Base-by-base conservation (phyloP, 2,888 invertebrate species). In the Trimorus sp. region DNA sequence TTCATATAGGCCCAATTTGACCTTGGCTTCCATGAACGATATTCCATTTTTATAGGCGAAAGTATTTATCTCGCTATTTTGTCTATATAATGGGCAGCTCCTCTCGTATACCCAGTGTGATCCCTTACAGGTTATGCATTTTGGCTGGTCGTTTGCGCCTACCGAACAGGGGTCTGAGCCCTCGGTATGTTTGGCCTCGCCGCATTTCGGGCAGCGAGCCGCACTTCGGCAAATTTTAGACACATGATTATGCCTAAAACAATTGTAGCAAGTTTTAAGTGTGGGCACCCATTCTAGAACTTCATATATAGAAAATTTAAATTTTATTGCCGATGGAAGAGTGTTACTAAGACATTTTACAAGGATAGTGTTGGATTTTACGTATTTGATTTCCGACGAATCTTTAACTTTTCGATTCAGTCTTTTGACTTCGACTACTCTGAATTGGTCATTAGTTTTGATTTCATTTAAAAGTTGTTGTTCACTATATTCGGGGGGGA, bases 121-220 rank as follows among this genome's bases (percentile, higher is more conserved):
- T n/a, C n/a, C n/a, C n/a, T n/a, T n/a, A n/a, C n/a, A n/a, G n/a
- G 59, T 11, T 40, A 59, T 59, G 14, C 59, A 59, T 40, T 40
- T 40, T 9, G 40, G 59, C 5, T 3, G 11, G 7, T 6, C 12
- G 12, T 2, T 37, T 12, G 36, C 6, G n/a, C n/a, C n/a, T 7
- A 12, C 3, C 8, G 7, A 6, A 37, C 56, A 56, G n/a, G 8
- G 11, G 15, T 36, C 9, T 7, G n/a, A n/a, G n/a, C 1, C 14
- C 16, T 59, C 40, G 5, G 12, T 15, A 12, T 59, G 59, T 59
- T 38, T 59, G 40, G 38, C 59, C 11, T 7, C 14, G 6, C 59
- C 59, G 14, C 59, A 59, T 59, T 59, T 59, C 5, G 14, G 15
- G 14, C 59, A 53, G 7, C 53, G 7, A 53, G 53, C 8, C 3